Conservation (phyloP, 2,113 vertebrate genomes). For the Salvelinus alpinus region DNA sequence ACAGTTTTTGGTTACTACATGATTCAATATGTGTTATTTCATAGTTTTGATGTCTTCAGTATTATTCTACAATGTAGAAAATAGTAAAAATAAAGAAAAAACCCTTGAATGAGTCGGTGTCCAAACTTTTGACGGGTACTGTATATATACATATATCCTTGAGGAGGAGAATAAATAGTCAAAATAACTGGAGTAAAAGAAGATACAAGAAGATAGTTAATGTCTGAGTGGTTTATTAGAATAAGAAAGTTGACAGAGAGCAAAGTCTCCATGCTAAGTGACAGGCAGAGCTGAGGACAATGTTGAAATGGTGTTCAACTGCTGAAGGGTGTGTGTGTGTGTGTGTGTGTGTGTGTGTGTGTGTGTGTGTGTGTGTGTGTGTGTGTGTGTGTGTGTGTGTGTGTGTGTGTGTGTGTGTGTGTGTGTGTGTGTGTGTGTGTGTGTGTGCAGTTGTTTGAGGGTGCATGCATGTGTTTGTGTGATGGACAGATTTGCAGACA, state of each 20-base stretch:
- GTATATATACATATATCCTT: no score
- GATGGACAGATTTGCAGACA: slow-evolving; percentile 60
- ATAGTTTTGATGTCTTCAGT: no score
- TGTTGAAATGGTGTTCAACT: slow-evolving; percentile 53
- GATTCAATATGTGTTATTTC: no score
- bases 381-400: slow-evolving; percentile 43
- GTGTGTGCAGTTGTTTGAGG: slow-evolving; percentile 14
- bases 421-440: background rate
- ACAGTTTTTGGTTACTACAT: no score
- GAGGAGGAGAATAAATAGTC: background rate
- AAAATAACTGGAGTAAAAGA: slow-evolving; percentile 17
- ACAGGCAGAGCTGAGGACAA: slow-evolving; percentile 66
- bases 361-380: slow-evolving; percentile 8
- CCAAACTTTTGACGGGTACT: no score
- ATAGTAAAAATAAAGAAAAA: no score
- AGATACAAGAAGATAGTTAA: slow-evolving; percentile 22
- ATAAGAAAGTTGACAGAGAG: slow-evolving; percentile 78
- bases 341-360: slow-evolving; percentile 1
- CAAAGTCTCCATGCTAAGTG: slow-evolving; percentile 74
- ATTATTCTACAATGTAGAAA: no score
- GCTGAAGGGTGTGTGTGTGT: slow-evolving; percentile 45
- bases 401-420: no score
- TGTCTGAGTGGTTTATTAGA: slow-evolving; percentile 76
- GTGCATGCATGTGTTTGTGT: slow-evolving; percentile 66
- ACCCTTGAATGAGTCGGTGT: no score